A percentile compares a stretch with the other conserved stretches of the same genome.
These are phyloP conservation scores for Arbacia lixula DNA, from an alignment of 53 echinoderm and acorn worm genomes.

Conservation along the genomic window DNA sequence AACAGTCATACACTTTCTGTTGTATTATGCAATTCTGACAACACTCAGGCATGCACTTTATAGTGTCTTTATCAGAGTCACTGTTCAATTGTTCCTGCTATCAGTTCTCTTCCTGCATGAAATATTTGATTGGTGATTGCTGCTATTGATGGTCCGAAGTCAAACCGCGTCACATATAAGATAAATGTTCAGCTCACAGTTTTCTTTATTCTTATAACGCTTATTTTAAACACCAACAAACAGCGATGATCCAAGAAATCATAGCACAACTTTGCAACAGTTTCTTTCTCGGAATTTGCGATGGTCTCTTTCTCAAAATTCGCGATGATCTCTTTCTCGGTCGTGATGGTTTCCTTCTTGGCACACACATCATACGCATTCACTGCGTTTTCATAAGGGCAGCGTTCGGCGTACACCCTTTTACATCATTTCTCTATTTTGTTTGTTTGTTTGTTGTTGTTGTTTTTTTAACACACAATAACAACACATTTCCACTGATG, in stretches of 20 bases:
- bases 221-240: not conserved
- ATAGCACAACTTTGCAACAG: too few species aligned
- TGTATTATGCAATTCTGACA: too few species aligned
- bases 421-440: not conserved
- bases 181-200: not conserved
- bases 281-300: too few species aligned
- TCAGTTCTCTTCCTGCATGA: not conserved
- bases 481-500: not conserved
- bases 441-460: not conserved
- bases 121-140: not conserved
- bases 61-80: not conserved
- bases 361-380: too few species aligned
- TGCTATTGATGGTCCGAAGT: not conserved
- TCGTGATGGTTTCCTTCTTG: too few species aligned
- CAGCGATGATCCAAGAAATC: not conserved
- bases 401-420: not conserved
- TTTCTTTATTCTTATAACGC: not conserved
- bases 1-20: not conserved
- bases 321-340: not conserved
- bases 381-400: not conserved
- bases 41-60: not conserved
- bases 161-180: not conserved
- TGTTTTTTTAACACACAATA: not conserved
- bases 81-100: not conserved
- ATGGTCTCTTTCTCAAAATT: not conserved